Conservation (phyloP, 2,113 vertebrate species). For the Clinocottus analis region DNA sequence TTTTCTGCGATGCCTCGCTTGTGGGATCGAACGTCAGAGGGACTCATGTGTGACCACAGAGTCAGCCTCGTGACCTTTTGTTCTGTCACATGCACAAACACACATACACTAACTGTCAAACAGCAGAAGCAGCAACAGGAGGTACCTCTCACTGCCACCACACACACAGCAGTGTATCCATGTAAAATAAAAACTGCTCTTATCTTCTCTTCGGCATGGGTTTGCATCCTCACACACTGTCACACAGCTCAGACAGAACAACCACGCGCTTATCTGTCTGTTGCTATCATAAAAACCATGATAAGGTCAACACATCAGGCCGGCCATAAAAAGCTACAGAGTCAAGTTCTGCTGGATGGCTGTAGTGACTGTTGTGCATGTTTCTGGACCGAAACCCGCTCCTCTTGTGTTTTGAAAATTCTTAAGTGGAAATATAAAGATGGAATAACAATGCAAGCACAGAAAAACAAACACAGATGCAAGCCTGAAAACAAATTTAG, state of each 20-base stretch:
- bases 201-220: slow-evolving; percentile 20
- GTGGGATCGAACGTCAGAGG: slow-evolving; percentile 60
- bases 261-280: slow-evolving; percentile 17
- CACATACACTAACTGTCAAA: slow-evolving; percentile 54
- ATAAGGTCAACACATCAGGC: slow-evolving; percentile 19
- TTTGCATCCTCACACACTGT: slow-evolving; percentile 19
- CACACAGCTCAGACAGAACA: slow-evolving; percentile 16
- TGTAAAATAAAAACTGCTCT: slow-evolving; percentile 2
- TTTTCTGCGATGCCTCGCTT: slow-evolving; percentile 45
- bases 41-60: slow-evolving; percentile 71
- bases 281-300: slow-evolving; percentile 12
- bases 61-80: slow-evolving; percentile 73
- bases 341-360: not conserved
- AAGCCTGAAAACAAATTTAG: slow-evolving; percentile 50
- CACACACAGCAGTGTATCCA: not conserved
- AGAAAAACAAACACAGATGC: slow-evolving; percentile 66
- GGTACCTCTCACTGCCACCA: slow-evolving; percentile 50
- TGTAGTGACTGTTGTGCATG: slow-evolving; percentile 10
- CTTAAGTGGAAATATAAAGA: slow-evolving; percentile 40
- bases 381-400: slow-evolving; percentile 4
- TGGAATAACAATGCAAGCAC: slow-evolving; percentile 24
- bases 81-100: slow-evolving; percentile 59
- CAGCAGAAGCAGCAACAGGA: slow-evolving; percentile 60
- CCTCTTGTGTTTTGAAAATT: slow-evolving; percentile 30
- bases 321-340: not conserved